A percentile compares a stretch with the other conserved stretches of the same genome.
phyloP scores from a whole-genome alignment of 2,797 vertebrate genomes.

The Sylvilagus floridanus region DNA sequence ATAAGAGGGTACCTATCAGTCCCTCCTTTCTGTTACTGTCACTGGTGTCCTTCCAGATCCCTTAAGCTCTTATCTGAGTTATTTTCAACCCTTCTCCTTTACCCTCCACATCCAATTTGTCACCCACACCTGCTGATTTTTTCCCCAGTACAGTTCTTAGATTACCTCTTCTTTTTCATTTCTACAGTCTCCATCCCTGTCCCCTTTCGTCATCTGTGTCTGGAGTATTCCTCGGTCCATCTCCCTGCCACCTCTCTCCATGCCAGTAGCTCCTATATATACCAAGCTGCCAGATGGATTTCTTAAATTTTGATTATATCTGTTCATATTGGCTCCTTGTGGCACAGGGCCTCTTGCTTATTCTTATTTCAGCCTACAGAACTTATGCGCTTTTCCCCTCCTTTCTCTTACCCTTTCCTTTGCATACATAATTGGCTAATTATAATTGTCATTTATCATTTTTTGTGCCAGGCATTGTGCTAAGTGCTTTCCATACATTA shows the following conservation, averaged over 20 bases:
- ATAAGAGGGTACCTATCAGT: not conserved
- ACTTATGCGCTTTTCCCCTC: not conserved
- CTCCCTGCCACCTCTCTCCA: not conserved
- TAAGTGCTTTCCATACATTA: not conserved
- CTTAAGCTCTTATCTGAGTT: constrained; percentile 45
- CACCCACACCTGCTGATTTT: constrained; percentile 53
- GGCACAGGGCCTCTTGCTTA: not conserved
- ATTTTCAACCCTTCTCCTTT: constrained; percentile 56
- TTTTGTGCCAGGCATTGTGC: constrained; percentile 4
- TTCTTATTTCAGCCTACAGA: constrained; percentile 8
- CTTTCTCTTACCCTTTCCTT: constrained; percentile 7
- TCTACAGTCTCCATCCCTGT: not conserved
- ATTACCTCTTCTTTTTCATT: constrained; percentile 22
- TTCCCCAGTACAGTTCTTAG: constrained; percentile 8
- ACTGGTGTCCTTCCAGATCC: not conserved
- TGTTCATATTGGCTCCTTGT: not conserved
- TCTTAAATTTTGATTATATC: constrained; percentile 20
- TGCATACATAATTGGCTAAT: not conserved
- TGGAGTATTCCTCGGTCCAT: not conserved
- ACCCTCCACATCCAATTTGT: constrained; percentile 52
- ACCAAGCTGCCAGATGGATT: not conserved
- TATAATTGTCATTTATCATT: constrained; percentile 14
- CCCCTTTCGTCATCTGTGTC: not conserved
- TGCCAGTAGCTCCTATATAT: not conserved
- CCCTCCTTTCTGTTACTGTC: not conserved